phyloP scores from a whole-genome alignment of 2,797 vertebrate genomes.

The Spinibarbus caldwelli region DNA sequence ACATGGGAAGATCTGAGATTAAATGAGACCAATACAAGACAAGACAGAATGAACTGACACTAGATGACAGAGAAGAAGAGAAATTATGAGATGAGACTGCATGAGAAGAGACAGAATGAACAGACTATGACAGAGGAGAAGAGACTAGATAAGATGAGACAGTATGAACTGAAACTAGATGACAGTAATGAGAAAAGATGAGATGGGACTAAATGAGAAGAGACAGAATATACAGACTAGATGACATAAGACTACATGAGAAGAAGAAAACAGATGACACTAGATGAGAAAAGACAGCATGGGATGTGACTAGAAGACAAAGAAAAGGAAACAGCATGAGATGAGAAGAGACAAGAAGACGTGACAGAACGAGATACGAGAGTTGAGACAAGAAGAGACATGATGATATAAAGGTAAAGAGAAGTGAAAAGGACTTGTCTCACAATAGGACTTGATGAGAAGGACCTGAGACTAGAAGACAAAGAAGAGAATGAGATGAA shows the following conservation, averaged over 20 bases:
- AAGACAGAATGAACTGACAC: background rate
- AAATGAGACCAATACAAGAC: too few species aligned
- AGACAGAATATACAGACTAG: background rate
- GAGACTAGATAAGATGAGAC: background rate
- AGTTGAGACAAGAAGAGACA: slow-evolving; percentile 10
- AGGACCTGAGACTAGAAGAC: background rate
- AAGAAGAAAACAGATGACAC: background rate
- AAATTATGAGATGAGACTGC: background rate
- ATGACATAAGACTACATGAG: background rate
- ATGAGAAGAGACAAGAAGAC: background rate
- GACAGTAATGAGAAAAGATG: background rate
- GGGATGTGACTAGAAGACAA: too few species aligned
- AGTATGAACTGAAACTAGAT: background rate
- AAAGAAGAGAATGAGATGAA: slow-evolving; percentile 6
- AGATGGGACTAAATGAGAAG: background rate
- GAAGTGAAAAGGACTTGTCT: background rate
- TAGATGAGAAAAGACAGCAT: background rate
- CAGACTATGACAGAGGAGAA: background rate
- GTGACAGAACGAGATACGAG: background rate
- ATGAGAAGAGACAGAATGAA: background rate
- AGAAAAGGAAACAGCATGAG: too few species aligned
- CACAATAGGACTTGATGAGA: slow-evolving; percentile 1
- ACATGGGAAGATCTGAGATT: too few species aligned
- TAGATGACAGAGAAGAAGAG: background rate
- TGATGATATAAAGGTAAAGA: background rate